Base-by-base conservation (phyloP, 2,797 vertebrate genomes). In the Nannoperca australis region DNA sequence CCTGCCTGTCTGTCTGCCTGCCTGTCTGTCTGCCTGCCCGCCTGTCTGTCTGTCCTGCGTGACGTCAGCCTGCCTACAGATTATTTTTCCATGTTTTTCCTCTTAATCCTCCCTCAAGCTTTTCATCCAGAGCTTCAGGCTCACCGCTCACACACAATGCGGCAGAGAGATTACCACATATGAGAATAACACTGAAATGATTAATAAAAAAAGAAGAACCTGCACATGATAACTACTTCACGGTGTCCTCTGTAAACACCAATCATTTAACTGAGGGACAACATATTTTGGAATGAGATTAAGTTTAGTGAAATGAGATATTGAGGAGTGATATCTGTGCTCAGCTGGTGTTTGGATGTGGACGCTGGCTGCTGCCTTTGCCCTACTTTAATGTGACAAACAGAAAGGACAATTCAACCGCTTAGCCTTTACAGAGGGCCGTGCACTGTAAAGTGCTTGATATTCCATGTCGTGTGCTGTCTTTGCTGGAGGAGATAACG, bases 81-180 rank as follows among this genome's bases (percentile, higher is more conserved):
- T 92, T 94, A 93, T 93, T 91, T 89, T 83, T 14, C 65, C 83
- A 81, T 90, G 88, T 91, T 88, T 84, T 67, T 81, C 78, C 81
- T 68, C 83, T 86, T 93, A 93, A 93, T 94, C 93, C 92, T 79
- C 68, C 66, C 77, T 81, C 73, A 76, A 91, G 90, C 74, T 91
- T 91, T 92, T 93, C 82, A 91, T 92, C 89, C 70, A 91, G 36
- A 68, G 60, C 72, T 59, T 56, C 67, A 51, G 56, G 44, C 69
- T 75, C 36, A 36, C 36, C 70, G 70, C 36, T 10, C 36, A 75
- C 70, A 73, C 22, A 84, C 71, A 85, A 71, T 69, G 68, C 51
- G 60, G 65, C 14, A 8, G 63, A 68, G 70, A 85, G 83, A 88
- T 84, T 87, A 77, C 81, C 76, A 84, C 68, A 62, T 63, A 79